A percentile compares a stretch with the other conserved stretches of the same genome.
Conservation (phyloP, 2,113 vertebrate genomes). For the Amia ocellicauda region DNA sequence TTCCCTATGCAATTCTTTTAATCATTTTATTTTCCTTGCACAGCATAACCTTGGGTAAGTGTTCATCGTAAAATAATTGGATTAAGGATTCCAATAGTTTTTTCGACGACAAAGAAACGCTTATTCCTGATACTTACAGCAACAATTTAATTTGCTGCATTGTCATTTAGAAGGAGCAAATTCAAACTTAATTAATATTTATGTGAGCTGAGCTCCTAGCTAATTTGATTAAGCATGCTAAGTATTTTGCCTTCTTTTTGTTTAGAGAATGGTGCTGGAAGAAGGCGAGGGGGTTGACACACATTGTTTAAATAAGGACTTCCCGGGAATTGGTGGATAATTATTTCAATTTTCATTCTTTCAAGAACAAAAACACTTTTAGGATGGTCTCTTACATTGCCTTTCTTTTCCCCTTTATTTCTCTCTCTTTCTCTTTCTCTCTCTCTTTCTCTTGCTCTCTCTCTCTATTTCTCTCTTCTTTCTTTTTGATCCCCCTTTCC, state of each 20-base stretch:
- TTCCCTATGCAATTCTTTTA: too few species aligned
- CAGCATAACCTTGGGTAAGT: too few species aligned
- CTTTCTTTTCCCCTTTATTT: background rate
- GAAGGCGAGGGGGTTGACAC: background rate
- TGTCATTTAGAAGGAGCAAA: conserved; percentile 35
- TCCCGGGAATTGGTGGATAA: background rate
- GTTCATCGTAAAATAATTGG: conserved; percentile 14
- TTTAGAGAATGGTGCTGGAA: background rate
- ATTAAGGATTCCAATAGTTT: conserved; percentile 4
- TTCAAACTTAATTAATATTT: conserved; percentile 38
- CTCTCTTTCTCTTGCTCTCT: conserved; percentile 35
- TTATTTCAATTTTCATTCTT: background rate
- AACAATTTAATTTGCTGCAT: conserved; percentile 39
- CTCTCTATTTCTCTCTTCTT: conserved; percentile 12
- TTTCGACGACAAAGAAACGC: conserved; percentile 10
- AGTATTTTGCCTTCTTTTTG: conserved; percentile 6
- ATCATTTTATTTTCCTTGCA: too few species aligned
- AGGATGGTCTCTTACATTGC: background rate
- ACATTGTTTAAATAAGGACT: background rate
- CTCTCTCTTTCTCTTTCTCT: conserved; percentile 26
- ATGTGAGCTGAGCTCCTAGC: conserved; percentile 23
- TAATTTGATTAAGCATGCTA: conserved; percentile 38
- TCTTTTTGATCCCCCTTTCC: conserved; percentile 34
- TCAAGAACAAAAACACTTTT: too few species aligned
- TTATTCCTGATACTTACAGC: conserved; percentile 27